Evolutionary conservation across 1,140 invertebrate genomes (phyloP).

Genomic region (Trachymyrmex septentrionalis): DNA sequence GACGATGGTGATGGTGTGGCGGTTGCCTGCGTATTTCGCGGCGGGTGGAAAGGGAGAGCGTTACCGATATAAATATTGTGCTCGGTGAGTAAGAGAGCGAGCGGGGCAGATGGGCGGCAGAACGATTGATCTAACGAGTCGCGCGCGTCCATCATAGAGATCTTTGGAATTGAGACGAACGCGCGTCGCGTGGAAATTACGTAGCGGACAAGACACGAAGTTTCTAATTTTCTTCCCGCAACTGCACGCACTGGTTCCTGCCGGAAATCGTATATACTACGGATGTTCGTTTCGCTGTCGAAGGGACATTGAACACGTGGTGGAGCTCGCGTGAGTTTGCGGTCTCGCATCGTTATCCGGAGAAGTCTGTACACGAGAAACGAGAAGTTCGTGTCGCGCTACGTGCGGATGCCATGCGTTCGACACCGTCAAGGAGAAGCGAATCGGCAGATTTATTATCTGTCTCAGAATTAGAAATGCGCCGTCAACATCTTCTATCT

Average conservation of each 20-base stretch:
- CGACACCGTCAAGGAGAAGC: neutral
- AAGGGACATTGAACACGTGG: constrained; percentile 21
- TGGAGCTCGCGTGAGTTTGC: constrained; percentile 30
- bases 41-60: neutral
- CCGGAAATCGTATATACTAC: constrained; percentile 5
- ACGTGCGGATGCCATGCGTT: neutral
- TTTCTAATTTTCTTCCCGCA: constrained; percentile 58
- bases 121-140: constrained; percentile 72
- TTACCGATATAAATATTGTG: constrained; percentile 74
- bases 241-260: neutral
- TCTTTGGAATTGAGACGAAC: constrained; percentile 57
- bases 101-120: constrained; percentile 55
- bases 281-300: neutral
- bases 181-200: constrained; percentile 29
- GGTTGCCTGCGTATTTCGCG: constrained; percentile 12
- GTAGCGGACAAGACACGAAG: neutral
- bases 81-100: neutral
- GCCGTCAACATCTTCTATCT: neutral
- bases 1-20: constrained; percentile 55
- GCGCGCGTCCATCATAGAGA: constrained; percentile 56
- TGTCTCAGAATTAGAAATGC: neutral
- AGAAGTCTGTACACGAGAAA: neutral
- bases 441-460: constrained; percentile 16
- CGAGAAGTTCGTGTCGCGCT: neutral
- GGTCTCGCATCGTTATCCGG: constrained; percentile 16